Evolutionary conservation across 2,888 invertebrate genomes (phyloP), one percentile per base, ranked within the genome.

Genomic region (Nomada lathburiana): DNA sequence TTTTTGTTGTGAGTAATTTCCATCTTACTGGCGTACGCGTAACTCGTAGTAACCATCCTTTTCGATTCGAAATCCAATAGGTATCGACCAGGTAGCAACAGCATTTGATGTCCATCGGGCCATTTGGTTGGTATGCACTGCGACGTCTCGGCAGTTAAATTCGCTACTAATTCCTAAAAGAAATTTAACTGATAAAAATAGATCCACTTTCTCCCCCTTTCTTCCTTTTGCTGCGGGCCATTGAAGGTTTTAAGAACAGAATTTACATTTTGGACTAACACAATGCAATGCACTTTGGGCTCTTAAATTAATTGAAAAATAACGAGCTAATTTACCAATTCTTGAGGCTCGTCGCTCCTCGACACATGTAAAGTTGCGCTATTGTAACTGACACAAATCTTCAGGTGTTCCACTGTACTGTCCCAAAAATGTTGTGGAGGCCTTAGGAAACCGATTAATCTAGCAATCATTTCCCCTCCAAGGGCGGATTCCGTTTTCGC

Each of bases 391-490:
- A 97, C 97, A 91, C 98, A 98, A 26, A 97, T 95, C 87, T 97
- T 96, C 68, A 98, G 94, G 76, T 96, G 95, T 90, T 97, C 97
- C 1, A 95, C 95, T 0, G 95, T 94, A 10, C 95, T 95, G 76
- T 96, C 96, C 97, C 97, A 97, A 85, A 95, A 95, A 50, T 92
- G 88, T 59, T 95, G 95, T 0, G 98, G 97, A 11, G 98, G 97
- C 84, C 98, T 96, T 13, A 98, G 95, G 94, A 97, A 98, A 0
- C 98, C 98, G 20, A 96, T 94, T 3, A 98, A 94, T 26, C 97
- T 95, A 0, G 98, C 97, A 29, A 96, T 94, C 95, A 96, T 96
- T 92, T 97, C 97, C 18, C 97, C 98, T 4, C 96, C 96, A 5
- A 95, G 94, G 0, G 96, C 96, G 18, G 95, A 95, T 90, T 97